Evolutionary conservation across 2,888 invertebrate species (phyloP).

Genomic region (Diarsia rubi): DNA sequence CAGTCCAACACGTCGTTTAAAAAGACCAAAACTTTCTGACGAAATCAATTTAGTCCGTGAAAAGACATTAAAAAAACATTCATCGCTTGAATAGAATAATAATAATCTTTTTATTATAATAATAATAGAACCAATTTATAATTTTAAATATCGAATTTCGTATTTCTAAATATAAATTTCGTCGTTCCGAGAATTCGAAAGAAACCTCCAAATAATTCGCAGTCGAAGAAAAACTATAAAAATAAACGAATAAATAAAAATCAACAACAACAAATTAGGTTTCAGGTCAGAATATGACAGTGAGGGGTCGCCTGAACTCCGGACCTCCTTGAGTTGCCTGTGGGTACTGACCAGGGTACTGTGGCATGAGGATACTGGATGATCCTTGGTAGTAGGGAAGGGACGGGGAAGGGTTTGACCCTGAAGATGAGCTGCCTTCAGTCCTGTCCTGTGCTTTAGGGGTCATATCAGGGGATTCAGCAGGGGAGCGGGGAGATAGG

Average conservation of each 20-base stretch:
- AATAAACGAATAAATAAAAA: conserved; percentile 68
- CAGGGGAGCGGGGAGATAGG: conserved; percentile 85
- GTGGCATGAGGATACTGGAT: conserved; percentile 92
- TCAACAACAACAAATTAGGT: conserved; percentile 73
- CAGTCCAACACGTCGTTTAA: conserved; percentile 52
- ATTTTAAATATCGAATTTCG: conserved; percentile 39
- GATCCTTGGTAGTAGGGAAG: conserved; percentile 91
- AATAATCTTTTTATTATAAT: conserved; percentile 40
- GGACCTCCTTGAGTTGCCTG: conserved; percentile 91
- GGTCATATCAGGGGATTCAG: conserved; percentile 91
- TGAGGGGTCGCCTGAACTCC: conserved; percentile 94
- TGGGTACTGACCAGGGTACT: conserved; percentile 92
- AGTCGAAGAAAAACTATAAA: conserved; percentile 67
- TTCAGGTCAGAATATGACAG: conserved; percentile 96
- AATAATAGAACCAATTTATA: conserved; percentile 57
- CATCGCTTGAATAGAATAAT: conserved; percentile 41
- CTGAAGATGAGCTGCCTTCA: conserved; percentile 91
- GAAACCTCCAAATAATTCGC: conserved; percentile 49
- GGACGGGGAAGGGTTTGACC: conserved; percentile 92
- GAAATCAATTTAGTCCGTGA: conserved; percentile 35
- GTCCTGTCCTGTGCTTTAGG: conserved; percentile 88
- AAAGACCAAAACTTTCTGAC: conserved; percentile 45
- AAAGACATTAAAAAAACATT: conserved; percentile 25
- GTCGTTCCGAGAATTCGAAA: conserved; percentile 33
- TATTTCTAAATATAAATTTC: conserved; percentile 6